These are phyloP conservation scores for Silurus lanzhouensis DNA, from an alignment of 2,797 vertebrate genomes.

Conservation along the genomic window DNA sequence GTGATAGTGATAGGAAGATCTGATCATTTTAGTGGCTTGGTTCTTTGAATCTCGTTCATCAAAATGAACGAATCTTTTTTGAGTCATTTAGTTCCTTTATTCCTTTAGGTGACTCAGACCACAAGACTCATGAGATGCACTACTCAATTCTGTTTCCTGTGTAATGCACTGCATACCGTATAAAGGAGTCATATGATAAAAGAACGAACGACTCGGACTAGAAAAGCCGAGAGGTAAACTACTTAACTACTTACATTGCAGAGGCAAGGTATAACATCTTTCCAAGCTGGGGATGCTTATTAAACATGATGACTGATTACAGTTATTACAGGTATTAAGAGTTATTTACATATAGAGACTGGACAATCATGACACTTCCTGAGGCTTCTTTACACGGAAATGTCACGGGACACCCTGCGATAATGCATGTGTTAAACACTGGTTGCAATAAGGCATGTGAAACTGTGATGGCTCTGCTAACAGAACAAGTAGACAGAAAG, in stretches of 20 bases:
- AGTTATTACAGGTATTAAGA: neutral
- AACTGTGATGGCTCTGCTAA: conserved; percentile 29
- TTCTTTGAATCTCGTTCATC: no score
- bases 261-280: neutral
- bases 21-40: no score
- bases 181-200: no score
- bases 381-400: conserved; percentile 44
- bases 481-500: conserved; percentile 17
- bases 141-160: no score
- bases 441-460: conserved; percentile 17
- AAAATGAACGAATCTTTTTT: no score
- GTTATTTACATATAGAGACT: neutral
- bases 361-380: conserved; percentile 24
- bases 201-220: no score
- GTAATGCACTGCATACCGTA: no score
- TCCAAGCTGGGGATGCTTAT: neutral
- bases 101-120: no score
- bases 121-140: no score
- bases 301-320: neutral
- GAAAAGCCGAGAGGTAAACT: no score
- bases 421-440: conserved; percentile 30
- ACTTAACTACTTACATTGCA: neutral
- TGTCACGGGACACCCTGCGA: conserved; percentile 24
- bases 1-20: conserved; percentile 29
- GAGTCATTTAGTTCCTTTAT: no score